Conservation (phyloP, 2,888 invertebrate genomes). For the Altica lythri region DNA sequence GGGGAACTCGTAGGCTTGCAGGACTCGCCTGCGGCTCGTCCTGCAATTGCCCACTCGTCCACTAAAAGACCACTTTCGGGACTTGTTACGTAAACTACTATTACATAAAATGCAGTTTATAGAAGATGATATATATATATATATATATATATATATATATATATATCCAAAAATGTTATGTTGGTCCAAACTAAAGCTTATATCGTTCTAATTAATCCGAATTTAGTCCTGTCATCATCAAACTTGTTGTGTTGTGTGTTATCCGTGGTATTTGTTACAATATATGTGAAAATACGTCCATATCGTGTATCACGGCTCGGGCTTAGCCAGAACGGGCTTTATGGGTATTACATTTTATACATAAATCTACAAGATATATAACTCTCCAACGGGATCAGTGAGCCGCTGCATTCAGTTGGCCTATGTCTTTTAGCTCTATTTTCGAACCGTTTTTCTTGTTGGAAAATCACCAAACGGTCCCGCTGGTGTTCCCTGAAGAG, state of each 20-base stretch:
- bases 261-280: conserved; percentile 24
- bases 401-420: conserved; percentile 47
- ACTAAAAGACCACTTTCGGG: too few species aligned
- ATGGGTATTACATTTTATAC: conserved; percentile 57
- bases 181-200: too few species aligned
- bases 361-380: conserved; percentile 58
- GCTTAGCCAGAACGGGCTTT: conserved; percentile 47
- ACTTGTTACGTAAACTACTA: too few species aligned
- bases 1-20: too few species aligned
- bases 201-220: conserved; percentile 12
- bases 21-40: too few species aligned
- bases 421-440: conserved; percentile 32
- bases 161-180: too few species aligned
- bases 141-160: too few species aligned
- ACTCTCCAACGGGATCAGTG: conserved; percentile 55
- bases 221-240: conserved; percentile 3
- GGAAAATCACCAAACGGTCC: conserved; percentile 4
- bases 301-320: conserved; percentile 52
- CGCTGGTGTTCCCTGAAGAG: conserved; percentile 3
- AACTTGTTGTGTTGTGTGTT: not conserved
- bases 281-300: conserved; percentile 49
- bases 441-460: conserved; percentile 12
- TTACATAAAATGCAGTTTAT: too few species aligned
- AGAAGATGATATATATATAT: too few species aligned
- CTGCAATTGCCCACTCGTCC: too few species aligned